These are phyloP conservation scores for Cololabis saira DNA, from an alignment of 2,113 vertebrate genomes.

Conservation along the genomic window DNA sequence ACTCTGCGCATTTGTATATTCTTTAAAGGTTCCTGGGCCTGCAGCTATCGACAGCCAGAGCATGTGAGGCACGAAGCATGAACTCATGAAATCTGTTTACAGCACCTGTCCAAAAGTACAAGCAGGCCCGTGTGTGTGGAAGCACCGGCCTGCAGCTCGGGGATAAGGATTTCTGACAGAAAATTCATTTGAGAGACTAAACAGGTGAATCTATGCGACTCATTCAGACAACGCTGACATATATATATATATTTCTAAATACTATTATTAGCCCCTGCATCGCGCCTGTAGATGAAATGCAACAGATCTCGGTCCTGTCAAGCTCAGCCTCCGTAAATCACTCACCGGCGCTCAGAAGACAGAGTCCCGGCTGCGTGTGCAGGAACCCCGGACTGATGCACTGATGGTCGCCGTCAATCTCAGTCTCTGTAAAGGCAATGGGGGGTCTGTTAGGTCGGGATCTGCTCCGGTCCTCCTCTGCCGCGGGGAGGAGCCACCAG, in stretches of 20 bases:
- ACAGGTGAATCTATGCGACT: background rate
- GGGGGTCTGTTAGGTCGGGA: background rate
- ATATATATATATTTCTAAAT: too few species aligned
- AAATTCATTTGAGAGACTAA: background rate
- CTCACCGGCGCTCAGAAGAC: slow-evolving; percentile 52
- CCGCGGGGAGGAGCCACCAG: slow-evolving; percentile 24
- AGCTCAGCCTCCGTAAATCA: background rate
- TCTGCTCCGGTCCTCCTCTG: slow-evolving; percentile 17
- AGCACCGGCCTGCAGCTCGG: slow-evolving; percentile 1
- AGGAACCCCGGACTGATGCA: background rate
- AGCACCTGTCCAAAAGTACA: slow-evolving; percentile 60
- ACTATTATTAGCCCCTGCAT: background rate
- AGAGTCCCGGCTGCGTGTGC: background rate
- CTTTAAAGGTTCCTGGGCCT: background rate
- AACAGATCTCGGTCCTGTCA: too few species aligned
- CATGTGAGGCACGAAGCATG: background rate
- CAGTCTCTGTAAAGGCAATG: background rate
- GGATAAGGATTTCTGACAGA: background rate
- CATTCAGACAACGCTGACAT: background rate
- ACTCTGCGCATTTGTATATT: background rate
- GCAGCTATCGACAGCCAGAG: slow-evolving; percentile 1
- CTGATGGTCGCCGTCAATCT: slow-evolving; percentile 21
- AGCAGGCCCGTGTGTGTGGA: slow-evolving; percentile 19
- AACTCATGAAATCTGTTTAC: slow-evolving; percentile 15
- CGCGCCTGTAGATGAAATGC: background rate